A percentile compares a stretch with the other conserved stretches of the same genome.
phyloP scores from a whole-genome alignment of 2,113 vertebrate species.

The Leucopsar rothschildi region DNA sequence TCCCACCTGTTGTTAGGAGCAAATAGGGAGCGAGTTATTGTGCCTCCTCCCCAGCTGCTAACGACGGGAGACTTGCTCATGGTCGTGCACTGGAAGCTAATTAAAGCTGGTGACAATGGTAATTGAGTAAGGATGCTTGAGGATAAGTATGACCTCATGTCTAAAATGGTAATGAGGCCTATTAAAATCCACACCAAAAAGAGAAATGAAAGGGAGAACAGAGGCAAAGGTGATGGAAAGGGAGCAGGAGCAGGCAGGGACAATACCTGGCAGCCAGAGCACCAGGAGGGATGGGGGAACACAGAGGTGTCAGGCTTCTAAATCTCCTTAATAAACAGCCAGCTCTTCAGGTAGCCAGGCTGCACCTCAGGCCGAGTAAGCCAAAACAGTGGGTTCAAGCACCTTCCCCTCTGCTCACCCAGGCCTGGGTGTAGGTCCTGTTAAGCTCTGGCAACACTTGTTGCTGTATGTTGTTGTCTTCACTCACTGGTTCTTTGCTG shows the following conservation, averaged over 20 bases:
- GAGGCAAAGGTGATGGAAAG: background rate
- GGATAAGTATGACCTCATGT: slow-evolving; percentile 64
- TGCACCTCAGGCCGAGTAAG: background rate
- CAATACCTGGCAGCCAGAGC: background rate
- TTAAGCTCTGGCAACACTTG: accelerated
- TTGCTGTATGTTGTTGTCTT: background rate
- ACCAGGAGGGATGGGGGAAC: background rate
- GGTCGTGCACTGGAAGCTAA: slow-evolving; percentile 50
- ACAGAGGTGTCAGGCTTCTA: background rate
- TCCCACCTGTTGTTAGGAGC: background rate
- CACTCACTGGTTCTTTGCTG: background rate
- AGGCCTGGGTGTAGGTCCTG: background rate
- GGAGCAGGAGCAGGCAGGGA: background rate
- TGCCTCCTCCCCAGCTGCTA: background rate
- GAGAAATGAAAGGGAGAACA: background rate
- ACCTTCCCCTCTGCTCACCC: background rate
- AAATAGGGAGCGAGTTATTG: background rate
- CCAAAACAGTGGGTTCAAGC: background rate
- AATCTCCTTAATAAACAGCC: background rate
- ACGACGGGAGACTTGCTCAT: background rate
- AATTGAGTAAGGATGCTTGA: slow-evolving; percentile 56
- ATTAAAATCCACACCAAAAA: slow-evolving; percentile 37
- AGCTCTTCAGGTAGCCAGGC: background rate
- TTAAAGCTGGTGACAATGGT: slow-evolving; percentile 52
- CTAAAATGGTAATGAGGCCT: slow-evolving; percentile 63